These are phyloP conservation scores for Brachystomella parvula DNA, from an alignment of 1,140 invertebrate species.

Conservation along the genomic window DNA sequence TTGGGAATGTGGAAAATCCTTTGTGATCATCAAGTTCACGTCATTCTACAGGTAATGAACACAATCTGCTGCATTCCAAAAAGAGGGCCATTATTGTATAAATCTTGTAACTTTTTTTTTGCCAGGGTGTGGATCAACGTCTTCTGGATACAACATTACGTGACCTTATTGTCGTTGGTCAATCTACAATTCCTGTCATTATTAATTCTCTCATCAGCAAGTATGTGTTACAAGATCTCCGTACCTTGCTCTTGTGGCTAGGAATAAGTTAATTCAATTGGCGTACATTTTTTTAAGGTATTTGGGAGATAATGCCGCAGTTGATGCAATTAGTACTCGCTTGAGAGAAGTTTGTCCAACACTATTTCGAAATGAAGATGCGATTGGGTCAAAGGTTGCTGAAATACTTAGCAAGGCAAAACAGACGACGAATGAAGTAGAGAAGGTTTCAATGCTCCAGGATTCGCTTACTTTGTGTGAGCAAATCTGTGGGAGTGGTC, in stretches of 20 bases:
- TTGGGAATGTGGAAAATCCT: conserved; percentile 88
- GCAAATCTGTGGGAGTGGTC: conserved; percentile 30
- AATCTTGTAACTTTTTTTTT: conserved; percentile 30
- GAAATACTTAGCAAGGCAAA: conserved; percentile 77
- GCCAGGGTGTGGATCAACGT: conserved; percentile 54
- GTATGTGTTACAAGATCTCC: conserved; percentile 37
- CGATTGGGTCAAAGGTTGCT: conserved; percentile 77
- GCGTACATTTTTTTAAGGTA: conserved; percentile 52
- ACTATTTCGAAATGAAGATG: conserved; percentile 90
- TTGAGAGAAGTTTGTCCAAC: conserved; percentile 87
- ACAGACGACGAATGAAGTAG: conserved; percentile 56
- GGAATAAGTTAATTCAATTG: not conserved
- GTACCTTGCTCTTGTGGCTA: not conserved
- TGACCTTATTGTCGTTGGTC: conserved; percentile 73
- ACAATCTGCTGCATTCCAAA: conserved; percentile 44
- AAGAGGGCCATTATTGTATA: not conserved
- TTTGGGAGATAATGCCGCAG: conserved; percentile 86
- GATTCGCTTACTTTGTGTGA: conserved; percentile 56
- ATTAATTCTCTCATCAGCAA: conserved; percentile 67
- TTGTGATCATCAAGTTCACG: conserved; percentile 84
- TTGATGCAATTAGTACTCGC: conserved; percentile 78
- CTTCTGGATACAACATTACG: conserved; percentile 59
- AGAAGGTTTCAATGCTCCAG: conserved; percentile 62
- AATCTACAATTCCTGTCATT: conserved; percentile 68
- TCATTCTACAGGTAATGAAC: conserved; percentile 56